Percentiles rank a stretch among this genome's conserved stretches.
These are phyloP conservation scores for Chrysolina americana DNA, from an alignment of 2,888 invertebrate species.

Conservation along the genomic window DNA sequence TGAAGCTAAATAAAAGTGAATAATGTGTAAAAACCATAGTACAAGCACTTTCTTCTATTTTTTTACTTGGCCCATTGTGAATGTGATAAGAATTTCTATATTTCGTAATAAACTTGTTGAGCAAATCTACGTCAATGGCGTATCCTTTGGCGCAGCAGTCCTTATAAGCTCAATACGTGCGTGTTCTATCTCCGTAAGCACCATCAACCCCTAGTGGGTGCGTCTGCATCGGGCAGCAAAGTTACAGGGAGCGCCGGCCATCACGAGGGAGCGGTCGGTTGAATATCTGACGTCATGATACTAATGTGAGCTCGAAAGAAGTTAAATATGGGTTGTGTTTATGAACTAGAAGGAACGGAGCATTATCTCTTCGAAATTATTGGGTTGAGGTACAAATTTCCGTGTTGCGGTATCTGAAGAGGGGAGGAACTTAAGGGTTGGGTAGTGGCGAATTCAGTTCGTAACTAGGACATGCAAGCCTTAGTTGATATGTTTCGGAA, in stretches of 20 bases:
- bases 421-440: background rate
- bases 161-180: conserved; percentile 23
- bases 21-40: too few species aligned
- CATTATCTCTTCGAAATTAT: conserved; percentile 33
- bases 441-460: background rate
- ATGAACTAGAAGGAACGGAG: conserved; percentile 15
- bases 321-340: conserved; percentile 29
- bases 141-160: background rate
- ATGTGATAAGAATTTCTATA: background rate
- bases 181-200: conserved; percentile 32
- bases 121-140: conserved; percentile 8
- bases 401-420: background rate
- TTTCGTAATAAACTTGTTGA: background rate
- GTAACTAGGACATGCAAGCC: background rate
- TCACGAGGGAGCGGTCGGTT: conserved; percentile 41
- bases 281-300: conserved; percentile 32
- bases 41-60: too few species aligned
- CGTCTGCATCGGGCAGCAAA: conserved; percentile 31
- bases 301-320: conserved; percentile 5
- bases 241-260: conserved; percentile 43
- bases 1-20: too few species aligned
- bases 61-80: too few species aligned
- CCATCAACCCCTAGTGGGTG: conserved; percentile 33
- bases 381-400: conserved; percentile 27
- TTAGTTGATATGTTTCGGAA: background rate